Evolutionary conservation across 2,888 invertebrate genomes (phyloP), one percentile per base, ranked within the genome.

Genomic region (Lithosia quadra): DNA sequence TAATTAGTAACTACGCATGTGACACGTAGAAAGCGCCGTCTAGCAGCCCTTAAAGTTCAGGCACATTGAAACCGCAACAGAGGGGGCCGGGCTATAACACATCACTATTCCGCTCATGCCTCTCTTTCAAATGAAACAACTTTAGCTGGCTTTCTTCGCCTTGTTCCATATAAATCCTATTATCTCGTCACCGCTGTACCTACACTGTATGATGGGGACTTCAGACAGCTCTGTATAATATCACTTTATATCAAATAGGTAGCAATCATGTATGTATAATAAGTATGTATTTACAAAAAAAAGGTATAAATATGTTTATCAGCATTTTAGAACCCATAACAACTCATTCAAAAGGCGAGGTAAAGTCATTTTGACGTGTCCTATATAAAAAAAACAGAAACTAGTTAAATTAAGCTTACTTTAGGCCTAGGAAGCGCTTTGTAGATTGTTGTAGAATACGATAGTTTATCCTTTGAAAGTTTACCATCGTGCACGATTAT

Each of bases 41-140:
- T 49, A 3, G 28, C 28, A 49, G 13, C 28, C n/a, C 28, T 33
- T 49, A 11, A 28, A 43, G 62, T 43, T 33, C 9, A 28, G 11
- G 21, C n/a, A 49, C 7, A 18, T 7, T 18, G 10, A 4, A 43
- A 62, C 18, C 7, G 28, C 28, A 53, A 21, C 49, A 49, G 28
- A 62, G 60, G 22, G 39, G 24, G 36, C 24, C 8, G 24, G 1
- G 49, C 49, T 49, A 49, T 49, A 66, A 36, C 59, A n/a, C 58
- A 65, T 66, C 60, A 61, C 39, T 69, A 65, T 61, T 36, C 68
- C 39, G 24, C 64, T 8, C 53, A 10, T 11, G 24, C n/a, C 21
- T 39, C 61, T 28, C 15, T 22, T 64, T 28, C 33, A 61, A 61
- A 61, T 65, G 49, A 69, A 57, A 56, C 60, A 57, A 65, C 61